A percentile compares a stretch with the other conserved stretches of the same genome.
These are phyloP conservation scores for Scalopus aquaticus DNA, from an alignment of 2,113 vertebrate species.

Conservation along the genomic window DNA sequence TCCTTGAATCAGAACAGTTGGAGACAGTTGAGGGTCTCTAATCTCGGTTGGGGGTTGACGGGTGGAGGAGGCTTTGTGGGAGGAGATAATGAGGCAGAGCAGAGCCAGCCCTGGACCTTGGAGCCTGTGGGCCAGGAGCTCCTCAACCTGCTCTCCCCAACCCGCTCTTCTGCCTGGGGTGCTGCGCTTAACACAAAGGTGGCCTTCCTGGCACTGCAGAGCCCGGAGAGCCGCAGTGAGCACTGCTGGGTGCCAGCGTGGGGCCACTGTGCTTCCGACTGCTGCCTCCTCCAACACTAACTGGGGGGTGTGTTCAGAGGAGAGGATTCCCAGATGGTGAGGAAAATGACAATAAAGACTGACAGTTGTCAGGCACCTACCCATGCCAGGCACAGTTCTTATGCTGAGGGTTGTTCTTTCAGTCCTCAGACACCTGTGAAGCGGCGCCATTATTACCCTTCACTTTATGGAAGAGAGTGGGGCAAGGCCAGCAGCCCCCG, in stretches of 20 bases:
- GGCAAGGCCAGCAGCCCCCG: not conserved
- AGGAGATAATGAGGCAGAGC: conserved; percentile 62
- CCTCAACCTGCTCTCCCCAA: not conserved
- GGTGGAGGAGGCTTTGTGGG: conserved; percentile 72
- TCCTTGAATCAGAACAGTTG: conserved; percentile 77
- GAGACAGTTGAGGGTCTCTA: conserved; percentile 75
- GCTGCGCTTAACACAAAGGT: not conserved
- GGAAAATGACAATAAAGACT: not conserved
- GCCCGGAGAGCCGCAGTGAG: not conserved
- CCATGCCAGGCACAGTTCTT: not conserved
- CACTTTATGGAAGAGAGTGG: not conserved
- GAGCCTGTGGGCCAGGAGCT: not conserved
- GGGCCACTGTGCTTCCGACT: not conserved
- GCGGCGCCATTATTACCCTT: not conserved
- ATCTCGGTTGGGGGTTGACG: conserved; percentile 70
- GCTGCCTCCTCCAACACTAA: not conserved
- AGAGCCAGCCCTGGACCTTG: not conserved
- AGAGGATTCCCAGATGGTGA: not conserved
- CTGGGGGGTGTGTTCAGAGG: no score
- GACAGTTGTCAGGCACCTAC: not conserved
- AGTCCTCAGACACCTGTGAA: not conserved
- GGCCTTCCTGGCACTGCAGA: not conserved
- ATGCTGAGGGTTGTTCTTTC: not conserved
- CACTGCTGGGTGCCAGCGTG: not conserved
- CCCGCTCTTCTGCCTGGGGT: not conserved